Base-by-base conservation (phyloP, 2,888 invertebrate genomes). In the Exephanes ischioxanthus region DNA sequence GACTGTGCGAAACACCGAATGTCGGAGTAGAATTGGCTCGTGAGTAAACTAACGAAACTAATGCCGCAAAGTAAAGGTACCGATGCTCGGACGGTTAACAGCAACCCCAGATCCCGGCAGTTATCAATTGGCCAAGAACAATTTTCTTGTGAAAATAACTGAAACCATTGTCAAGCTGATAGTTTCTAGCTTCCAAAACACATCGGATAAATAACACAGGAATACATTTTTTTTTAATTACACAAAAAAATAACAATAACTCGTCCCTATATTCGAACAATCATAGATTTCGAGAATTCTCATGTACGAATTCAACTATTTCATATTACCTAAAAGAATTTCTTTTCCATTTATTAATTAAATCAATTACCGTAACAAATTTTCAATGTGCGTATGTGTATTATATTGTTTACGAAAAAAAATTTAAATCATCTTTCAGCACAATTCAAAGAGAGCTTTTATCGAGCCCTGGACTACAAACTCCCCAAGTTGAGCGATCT, bases 361-460 rank as follows among this genome's bases (percentile, higher is more conserved):
- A 33, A 33, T 33, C 33, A 33, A 7, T 33, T 41, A 41, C 41
- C 41, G 11, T 41, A 41, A 58, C 26, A 58, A 22, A 26, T 58
- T 73, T 41, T 26, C 67, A 61, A 70, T 53, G 66, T 14, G 3
- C 3, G 2, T 9, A 22, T 14, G 5, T 26, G 26, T 26, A 4
- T 33, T n/a, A 33, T 6, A 30, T 33, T 33, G 26, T n/a, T 9
- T 3, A 58, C 26, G 26, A 58, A 58, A 26, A 26, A 58, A 22
- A 48, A 45, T 6, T 41, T 41, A 19, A 45, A 48, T 48, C 0
- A 48, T 48, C 45, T 48, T 48, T 16, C 45, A 95, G 96, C 95
- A 86, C 95, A 96, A 80, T 95, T 97, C 85, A 96, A 96, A 91
- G 95, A 96, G 9, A 95, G 96, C 88, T 97, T 97, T 91, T 97